phyloP scores from a whole-genome alignment of 2,113 vertebrate genomes.

The Cryptoleucopteryx plumbea region DNA sequence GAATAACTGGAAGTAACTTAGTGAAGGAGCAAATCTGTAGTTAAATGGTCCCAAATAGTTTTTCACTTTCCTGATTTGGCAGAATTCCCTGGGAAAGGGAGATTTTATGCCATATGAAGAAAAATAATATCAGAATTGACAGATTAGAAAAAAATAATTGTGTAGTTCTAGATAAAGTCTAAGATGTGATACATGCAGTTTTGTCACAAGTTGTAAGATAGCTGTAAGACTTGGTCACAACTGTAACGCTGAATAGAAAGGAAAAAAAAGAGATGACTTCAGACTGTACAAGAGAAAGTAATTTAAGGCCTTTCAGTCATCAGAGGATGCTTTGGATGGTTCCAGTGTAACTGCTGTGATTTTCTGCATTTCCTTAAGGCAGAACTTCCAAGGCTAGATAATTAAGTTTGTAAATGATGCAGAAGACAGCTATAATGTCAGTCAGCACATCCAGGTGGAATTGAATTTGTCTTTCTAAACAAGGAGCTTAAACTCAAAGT shows the following conservation, averaged over 20 bases:
- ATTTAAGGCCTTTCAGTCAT: not conserved
- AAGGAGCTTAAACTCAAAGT: not conserved
- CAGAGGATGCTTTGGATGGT: not conserved
- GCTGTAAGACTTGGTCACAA: not conserved
- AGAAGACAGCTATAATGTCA: not conserved
- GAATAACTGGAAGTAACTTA: not conserved
- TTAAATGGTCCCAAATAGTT: not conserved
- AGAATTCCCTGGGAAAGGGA: not conserved
- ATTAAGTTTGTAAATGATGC: constrained; percentile 19
- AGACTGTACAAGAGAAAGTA: not conserved
- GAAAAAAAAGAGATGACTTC: not conserved
- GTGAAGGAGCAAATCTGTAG: not conserved
- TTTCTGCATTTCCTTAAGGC: not conserved
- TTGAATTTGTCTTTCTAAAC: not conserved
- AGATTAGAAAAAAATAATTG: not conserved
- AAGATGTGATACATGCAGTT: not conserved
- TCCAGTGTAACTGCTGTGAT: not conserved
- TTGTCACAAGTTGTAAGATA: not conserved
- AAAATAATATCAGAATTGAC: not conserved
- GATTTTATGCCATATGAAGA: not conserved
- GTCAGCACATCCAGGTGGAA: not conserved
- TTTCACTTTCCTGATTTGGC: not conserved
- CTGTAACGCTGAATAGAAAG: not conserved
- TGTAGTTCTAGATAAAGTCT: not conserved
- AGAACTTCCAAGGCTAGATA: not conserved